Conservation (phyloP, 2,113 vertebrate species). For the Pseudopipra pipra region DNA sequence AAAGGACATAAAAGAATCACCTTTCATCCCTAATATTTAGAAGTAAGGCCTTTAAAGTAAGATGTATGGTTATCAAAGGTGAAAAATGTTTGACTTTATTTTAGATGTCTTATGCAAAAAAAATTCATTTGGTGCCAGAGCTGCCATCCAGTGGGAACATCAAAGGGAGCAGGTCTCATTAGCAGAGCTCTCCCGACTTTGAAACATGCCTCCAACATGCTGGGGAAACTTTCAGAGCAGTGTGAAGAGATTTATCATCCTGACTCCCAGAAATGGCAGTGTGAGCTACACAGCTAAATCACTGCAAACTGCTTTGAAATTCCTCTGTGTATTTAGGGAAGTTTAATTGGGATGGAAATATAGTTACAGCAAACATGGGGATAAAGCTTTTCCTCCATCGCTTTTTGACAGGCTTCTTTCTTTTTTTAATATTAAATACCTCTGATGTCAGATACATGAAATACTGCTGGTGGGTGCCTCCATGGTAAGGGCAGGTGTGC, state of each 20-base stretch:
- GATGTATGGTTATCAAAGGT: slow-evolving; percentile 27
- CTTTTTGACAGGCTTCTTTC: neutral
- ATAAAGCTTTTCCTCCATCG: neutral
- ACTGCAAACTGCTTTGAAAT: slow-evolving; percentile 7
- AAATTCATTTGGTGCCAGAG: neutral
- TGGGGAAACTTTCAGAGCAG: neutral
- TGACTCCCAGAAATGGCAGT: neutral
- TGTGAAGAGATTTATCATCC: slow-evolving; percentile 1
- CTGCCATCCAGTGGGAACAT: neutral
- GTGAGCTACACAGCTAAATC: neutral
- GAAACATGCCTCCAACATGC: neutral
- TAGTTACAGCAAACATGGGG: neutral
- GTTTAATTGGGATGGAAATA: slow-evolving; percentile 1
- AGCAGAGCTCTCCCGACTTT: slow-evolving; percentile 24
- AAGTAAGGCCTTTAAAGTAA: slow-evolving; percentile 42
- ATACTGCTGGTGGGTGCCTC: neutral
- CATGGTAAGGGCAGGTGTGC: neutral
- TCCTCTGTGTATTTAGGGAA: neutral
- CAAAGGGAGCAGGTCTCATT: slow-evolving; percentile 45
- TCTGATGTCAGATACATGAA: neutral
- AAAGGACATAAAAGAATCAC: slow-evolving; percentile 9
- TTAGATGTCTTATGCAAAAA: no score
- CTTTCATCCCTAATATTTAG: slow-evolving; percentile 33
- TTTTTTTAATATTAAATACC: neutral
- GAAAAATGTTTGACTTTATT: slow-evolving; percentile 9